Percentiles rank a stretch among this genome's conserved stretches.
These are phyloP conservation scores for Salmo trutta DNA, from an alignment of 2,797 vertebrate species.

Conservation along the genomic window DNA sequence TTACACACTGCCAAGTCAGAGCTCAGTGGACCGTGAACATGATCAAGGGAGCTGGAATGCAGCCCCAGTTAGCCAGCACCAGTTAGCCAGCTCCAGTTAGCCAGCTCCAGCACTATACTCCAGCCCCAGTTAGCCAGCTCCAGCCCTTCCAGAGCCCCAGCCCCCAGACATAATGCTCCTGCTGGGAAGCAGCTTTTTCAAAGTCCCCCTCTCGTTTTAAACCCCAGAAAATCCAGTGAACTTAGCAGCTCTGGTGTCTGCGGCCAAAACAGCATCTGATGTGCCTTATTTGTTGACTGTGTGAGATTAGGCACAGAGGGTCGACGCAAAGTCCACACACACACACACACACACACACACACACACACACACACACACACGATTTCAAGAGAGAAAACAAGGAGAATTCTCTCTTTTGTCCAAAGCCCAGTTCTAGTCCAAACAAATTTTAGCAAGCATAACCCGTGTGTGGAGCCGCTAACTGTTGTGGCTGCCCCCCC, in stretches of 20 bases:
- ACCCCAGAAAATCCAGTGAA: constrained; percentile 77
- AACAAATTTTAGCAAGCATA: background rate
- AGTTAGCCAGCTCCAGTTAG: too few relatives aligned
- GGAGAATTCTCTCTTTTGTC: constrained; percentile 48
- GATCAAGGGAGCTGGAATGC: constrained; percentile 45
- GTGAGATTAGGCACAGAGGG: constrained; percentile 77
- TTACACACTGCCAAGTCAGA: constrained; percentile 55
- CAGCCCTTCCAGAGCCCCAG: constrained; percentile 3
- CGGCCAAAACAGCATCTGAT: constrained; percentile 83
- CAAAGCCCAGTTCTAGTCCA: background rate
- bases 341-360: constrained; percentile 30
- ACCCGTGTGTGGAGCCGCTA: background rate
- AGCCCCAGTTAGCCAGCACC: too few relatives aligned
- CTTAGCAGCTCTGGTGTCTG: constrained; percentile 68
- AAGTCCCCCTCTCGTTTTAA: constrained; percentile 51
- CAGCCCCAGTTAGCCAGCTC: background rate
- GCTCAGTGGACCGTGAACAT: constrained; percentile 43
- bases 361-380: background rate
- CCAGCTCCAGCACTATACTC: too few relatives aligned
- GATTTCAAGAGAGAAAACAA: constrained; percentile 54
- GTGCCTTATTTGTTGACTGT: constrained; percentile 82
- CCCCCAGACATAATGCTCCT: constrained; percentile 40
- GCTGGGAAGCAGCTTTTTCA: constrained; percentile 46
- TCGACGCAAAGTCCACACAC: constrained; percentile 61
- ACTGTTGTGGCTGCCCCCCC: background rate